phyloP scores from a whole-genome alignment of 2,797 vertebrate genomes.

The Notamacropus eugenii region DNA sequence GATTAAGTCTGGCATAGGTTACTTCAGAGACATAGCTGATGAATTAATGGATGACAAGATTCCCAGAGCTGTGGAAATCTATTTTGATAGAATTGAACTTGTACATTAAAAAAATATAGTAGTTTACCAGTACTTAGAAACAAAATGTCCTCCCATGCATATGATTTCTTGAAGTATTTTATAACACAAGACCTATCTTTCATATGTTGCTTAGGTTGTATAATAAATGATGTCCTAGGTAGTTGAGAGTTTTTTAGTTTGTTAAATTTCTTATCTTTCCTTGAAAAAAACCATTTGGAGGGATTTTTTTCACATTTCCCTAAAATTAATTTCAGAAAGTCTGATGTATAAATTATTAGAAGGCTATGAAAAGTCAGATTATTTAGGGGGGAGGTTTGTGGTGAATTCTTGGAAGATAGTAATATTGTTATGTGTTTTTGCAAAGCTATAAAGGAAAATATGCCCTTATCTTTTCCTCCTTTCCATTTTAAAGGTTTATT shows the following conservation, averaged over 20 bases:
- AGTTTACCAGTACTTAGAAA: neutral
- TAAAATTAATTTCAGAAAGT: conserved; percentile 35
- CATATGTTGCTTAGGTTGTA: neutral
- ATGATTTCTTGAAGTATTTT: neutral
- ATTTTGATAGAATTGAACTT: conserved; percentile 16
- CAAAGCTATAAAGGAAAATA: conserved; percentile 35
- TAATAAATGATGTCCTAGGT: conserved; percentile 11
- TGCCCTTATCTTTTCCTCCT: neutral
- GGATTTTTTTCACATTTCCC: neutral
- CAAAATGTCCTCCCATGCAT: neutral
- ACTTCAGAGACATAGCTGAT: conserved; percentile 33
- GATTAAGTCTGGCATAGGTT: neutral
- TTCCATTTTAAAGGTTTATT: conserved; percentile 29
- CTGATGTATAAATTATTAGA: conserved; percentile 22
- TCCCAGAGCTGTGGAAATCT: conserved; percentile 27
- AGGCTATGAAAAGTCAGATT: conserved; percentile 46
- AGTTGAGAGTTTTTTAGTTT: conserved; percentile 7
- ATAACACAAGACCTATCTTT: conserved; percentile 4
- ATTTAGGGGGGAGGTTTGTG: conserved; percentile 56
- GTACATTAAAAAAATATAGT: neutral
- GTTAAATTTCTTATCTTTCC: conserved; percentile 42
- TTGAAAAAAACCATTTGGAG: conserved; percentile 32
- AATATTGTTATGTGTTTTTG: conserved; percentile 27
- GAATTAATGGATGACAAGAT: neutral
- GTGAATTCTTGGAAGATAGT: conserved; percentile 47